Evolutionary conservation across 2,888 invertebrate genomes (phyloP).

Genomic region (Eupithecia inturbata): DNA sequence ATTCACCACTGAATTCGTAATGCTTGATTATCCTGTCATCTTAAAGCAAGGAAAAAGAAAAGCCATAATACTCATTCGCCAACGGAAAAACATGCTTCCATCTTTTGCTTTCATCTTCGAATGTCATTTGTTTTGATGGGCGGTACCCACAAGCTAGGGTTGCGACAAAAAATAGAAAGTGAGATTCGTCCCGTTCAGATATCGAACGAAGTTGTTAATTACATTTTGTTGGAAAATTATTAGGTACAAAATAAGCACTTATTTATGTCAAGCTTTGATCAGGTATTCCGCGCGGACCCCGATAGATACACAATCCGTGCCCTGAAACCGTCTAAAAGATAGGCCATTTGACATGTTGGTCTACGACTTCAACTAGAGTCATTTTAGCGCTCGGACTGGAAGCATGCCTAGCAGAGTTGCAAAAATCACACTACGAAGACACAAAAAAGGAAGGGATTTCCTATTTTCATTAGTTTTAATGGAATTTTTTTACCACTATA

Average conservation of each 20-base stretch:
- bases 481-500: no score
- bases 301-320: no score
- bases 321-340: no score
- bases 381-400: no score
- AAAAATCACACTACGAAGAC: no score
- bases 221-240: neutral
- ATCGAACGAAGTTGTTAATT: neutral
- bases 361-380: no score
- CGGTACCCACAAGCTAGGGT: constrained; percentile 29
- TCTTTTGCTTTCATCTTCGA: constrained; percentile 40
- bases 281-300: no score
- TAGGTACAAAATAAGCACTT: no score
- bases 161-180: neutral
- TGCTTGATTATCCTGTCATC: constrained; percentile 26
- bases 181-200: neutral
- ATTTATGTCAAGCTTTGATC: neutral
- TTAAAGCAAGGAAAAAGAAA: constrained; percentile 33
- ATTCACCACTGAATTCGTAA: constrained; percentile 22
- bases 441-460: no score
- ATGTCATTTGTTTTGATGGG: constrained; percentile 40
- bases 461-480: no score
- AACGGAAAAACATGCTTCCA: constrained; percentile 38
- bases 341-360: no score
- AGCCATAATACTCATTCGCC: constrained; percentile 34
- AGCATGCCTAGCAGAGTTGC: no score